Base-by-base conservation (phyloP, 2,888 invertebrate species). In the Thereva unica region DNA sequence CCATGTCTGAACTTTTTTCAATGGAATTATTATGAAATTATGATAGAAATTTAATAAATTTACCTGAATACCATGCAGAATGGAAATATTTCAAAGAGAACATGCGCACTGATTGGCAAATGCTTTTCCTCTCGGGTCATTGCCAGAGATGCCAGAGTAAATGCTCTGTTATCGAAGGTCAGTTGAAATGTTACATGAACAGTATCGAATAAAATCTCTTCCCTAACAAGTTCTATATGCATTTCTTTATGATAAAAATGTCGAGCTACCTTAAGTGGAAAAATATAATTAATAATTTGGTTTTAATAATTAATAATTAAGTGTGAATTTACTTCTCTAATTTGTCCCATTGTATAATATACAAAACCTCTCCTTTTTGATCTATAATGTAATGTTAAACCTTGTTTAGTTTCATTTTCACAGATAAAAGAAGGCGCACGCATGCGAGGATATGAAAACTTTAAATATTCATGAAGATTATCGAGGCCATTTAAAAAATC, bases 51-150 rank as follows among this genome's bases (percentile, higher is more conserved):
- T 42, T n/a, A 40, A 10, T 52, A 34, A 67, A 83, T 86, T 84
- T 82, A 93, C 91, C 94, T 93, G 80, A 97, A 97, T 49, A 97
- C 95, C 72, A 98, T 92, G 82, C 96, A 95, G 84, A 98, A 98
- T 1, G 98, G 97, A 79, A 98, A 98, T 76, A 97, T 94, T 79
- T 97, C 96, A 75, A 97, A 96, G 53, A 97, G 84, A 37, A 95
- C 91, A 7, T 92, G 90, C 0, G 94, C 93, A 76, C 91, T 90
- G 72, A 95, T 92, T 5, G 95, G 94, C 72, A 95, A 82, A 79
- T 92, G 92, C 78, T 92, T 92, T 77, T 94, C 93, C 75, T 93
- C 93, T 41, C 93, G 85, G 1, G 92, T 92, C 90, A 93, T 90
- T 37, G 91, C 89, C 73, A 92, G 81, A 0, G 91, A 91, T 3